Evolutionary conservation across 2,797 vertebrate genomes (phyloP), one percentile per base, ranked within the genome.

Genomic region (Prunella strophiata): DNA sequence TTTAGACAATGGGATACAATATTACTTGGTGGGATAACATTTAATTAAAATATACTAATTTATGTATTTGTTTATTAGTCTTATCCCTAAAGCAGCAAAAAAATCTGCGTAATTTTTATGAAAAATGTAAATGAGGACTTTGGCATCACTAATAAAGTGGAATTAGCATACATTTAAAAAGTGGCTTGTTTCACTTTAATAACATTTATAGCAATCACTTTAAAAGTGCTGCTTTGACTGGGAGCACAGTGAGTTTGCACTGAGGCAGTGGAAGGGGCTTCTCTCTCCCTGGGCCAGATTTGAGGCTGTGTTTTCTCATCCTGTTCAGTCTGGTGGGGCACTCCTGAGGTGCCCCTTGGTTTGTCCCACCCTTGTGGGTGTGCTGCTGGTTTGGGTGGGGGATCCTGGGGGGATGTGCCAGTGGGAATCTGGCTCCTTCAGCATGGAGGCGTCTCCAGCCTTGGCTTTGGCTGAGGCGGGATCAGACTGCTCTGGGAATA

Each of bases 41-140:
- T 98, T 98, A 98, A 98, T 98, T 98, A 98, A 98, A 98, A 98
- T 97, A 96, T 88, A 98, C 94, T 98, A 98, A 98, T 98, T 98
- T 98, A 98, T 98, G 98, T 98, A 97, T 98, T 98, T 98, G 97
- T 98, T 98, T 98, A 98, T 98, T 98, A 97, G 97, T 93, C 97
- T 97, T 98, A 98, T 96, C 97, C 98, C 97, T 98, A 98, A 98
- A 98, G 98, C 98, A 96, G 96, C 95, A 96, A 96, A 96, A 97
- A 95, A 61, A 87, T 91, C 95, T 43, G 85, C 5, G 61, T 96
- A 96, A 96, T 97, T 98, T 96, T 98, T 97, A 98, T 98, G 98
- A 98, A 97, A 98, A 98, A 98, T 98, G 97, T 97, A 98, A 98
- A 98, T 97, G 96, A 98, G 97, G 86, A 70, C 88, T 97, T 97